Conservation (phyloP, 2,113 vertebrate genomes). For the Trogon surrucura region DNA sequence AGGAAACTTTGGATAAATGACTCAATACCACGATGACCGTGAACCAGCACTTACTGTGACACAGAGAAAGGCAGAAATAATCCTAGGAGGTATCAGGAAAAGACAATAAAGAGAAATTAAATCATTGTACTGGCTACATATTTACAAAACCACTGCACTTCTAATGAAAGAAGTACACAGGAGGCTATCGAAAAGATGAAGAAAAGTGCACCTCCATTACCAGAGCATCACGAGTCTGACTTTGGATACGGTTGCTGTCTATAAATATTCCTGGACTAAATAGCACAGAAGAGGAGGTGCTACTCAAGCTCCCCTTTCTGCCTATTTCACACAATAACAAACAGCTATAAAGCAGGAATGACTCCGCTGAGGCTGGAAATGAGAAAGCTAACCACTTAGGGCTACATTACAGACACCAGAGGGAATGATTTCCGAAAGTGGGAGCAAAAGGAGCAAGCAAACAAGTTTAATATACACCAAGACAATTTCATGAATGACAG, state of each 20-base stretch:
- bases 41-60: background rate
- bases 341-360: background rate
- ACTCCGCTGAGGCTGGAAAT: background rate
- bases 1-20: background rate
- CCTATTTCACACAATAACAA: background rate
- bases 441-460: background rate
- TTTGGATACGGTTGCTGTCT: fast-evolving
- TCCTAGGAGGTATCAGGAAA: background rate
- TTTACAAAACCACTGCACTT: background rate
- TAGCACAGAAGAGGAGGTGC: background rate
- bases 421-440: background rate
- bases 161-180: background rate
- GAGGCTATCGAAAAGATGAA: background rate
- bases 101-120: background rate
- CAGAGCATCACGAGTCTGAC: background rate
- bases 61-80: background rate
- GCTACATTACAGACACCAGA: background rate
- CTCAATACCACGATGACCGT: fast-evolving
- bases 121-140: background rate
- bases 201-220: background rate
- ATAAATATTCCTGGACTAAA: background rate
- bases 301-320: background rate
- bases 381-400: background rate
- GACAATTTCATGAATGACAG: background rate
- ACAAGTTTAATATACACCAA: background rate